Percentiles rank a stretch among this genome's conserved stretches.
Conservation (phyloP, 1,140 invertebrate species). For the Trinorchestia longiramus region DNA sequence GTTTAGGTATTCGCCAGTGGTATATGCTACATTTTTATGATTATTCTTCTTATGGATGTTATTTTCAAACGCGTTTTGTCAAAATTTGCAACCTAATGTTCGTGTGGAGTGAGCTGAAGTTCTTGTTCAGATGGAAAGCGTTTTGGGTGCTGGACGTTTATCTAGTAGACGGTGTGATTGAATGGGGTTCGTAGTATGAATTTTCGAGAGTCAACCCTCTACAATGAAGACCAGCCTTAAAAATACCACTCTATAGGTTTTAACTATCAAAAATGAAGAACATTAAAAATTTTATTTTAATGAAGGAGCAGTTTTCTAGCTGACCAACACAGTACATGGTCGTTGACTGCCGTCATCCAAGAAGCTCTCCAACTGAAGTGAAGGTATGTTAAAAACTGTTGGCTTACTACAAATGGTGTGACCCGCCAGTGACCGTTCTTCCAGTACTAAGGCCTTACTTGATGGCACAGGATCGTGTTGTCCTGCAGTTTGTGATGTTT, state of each 20-base stretch:
- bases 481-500: neutral
- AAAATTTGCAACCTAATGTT: neutral
- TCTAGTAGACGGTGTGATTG: neutral
- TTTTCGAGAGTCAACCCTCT: neutral
- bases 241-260: neutral
- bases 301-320: neutral
- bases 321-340: neutral
- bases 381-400: neutral
- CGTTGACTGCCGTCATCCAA: neutral
- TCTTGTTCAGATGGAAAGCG: neutral
- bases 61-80: neutral
- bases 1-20: neutral
- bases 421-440: neutral
- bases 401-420: neutral
- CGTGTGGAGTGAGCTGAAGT: neutral
- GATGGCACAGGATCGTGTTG: neutral
- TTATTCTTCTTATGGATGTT: neutral
- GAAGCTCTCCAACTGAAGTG: neutral
- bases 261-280: neutral
- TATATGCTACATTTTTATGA: neutral
- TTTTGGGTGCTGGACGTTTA: neutral
- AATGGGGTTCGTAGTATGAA: neutral
- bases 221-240: neutral
- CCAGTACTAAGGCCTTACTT: conserved; percentile 38
- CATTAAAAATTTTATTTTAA: neutral